phyloP scores from a whole-genome alignment of 2,113 vertebrate genomes.

The Pterocles orientalis region DNA sequence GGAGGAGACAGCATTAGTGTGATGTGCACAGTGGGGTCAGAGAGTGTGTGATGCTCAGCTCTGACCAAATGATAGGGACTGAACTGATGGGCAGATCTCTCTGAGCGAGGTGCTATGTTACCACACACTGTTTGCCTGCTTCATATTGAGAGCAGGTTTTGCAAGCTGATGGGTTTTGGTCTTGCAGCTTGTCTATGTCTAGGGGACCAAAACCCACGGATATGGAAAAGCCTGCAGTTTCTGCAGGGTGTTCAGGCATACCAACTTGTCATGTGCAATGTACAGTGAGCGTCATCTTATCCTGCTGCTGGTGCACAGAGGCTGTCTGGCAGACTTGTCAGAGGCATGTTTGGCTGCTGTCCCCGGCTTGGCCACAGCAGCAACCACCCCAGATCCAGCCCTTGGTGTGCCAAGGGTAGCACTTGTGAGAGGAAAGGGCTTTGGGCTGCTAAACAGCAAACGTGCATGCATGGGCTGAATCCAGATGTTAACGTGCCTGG shows the following conservation, averaged over 20 bases:
- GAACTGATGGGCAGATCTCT: not conserved
- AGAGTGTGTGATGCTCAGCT: not conserved
- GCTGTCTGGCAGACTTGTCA: not conserved
- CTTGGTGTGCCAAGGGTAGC: not conserved
- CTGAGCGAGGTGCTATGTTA: not conserved
- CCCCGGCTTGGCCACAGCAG: rapidly evolving
- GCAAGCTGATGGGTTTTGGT: not conserved
- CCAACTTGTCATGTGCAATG: not conserved
- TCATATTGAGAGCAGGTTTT: not conserved
- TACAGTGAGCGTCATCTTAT: not conserved
- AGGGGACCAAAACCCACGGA: not conserved
- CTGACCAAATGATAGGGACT: not conserved
- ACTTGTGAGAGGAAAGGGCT: not conserved
- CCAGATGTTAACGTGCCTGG: rapidly evolving
- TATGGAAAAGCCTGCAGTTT: not conserved
- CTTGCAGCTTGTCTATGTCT: not conserved
- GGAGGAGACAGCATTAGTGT: not conserved
- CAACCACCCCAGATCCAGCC: not conserved
- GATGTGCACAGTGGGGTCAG: not conserved
- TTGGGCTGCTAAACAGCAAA: not conserved
- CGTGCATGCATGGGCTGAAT: not conserved
- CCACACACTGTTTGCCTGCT: not conserved
- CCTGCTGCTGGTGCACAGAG: rapidly evolving
- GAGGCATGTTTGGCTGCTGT: not conserved
- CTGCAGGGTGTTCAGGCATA: not conserved